phyloP scores from a whole-genome alignment of 2,888 invertebrate genomes.

The Hecatera dysodea region DNA sequence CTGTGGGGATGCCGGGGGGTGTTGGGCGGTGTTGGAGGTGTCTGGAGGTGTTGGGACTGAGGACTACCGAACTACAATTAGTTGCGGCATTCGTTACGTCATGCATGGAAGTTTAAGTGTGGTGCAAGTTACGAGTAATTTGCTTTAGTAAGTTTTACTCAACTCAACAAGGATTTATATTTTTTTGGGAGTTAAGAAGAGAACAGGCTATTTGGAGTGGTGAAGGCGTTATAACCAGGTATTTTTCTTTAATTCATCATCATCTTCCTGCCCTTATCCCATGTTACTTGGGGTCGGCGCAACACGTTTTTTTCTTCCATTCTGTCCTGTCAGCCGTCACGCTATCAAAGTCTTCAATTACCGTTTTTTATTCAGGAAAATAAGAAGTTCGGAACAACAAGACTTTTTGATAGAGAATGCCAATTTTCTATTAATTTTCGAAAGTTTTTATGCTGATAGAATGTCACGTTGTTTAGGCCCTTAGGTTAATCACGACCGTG shows the following conservation, averaged over 20 bases:
- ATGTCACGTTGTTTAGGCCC: too few species aligned
- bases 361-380: too few species aligned
- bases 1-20: constrained; percentile 39
- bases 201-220: background rate
- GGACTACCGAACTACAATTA: constrained; percentile 65
- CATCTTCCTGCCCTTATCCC: too few species aligned
- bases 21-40: constrained; percentile 38
- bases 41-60: constrained; percentile 54
- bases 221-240: too few species aligned
- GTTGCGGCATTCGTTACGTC: constrained; percentile 67
- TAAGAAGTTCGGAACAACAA: background rate
- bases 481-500: too few species aligned
- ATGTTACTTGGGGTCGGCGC: too few species aligned
- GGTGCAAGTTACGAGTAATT: constrained; percentile 28
- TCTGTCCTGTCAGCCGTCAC: too few species aligned
- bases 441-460: too few species aligned
- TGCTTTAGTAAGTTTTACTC: background rate
- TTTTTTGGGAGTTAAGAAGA: background rate
- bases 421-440: too few species aligned
- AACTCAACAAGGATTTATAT: background rate
- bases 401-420: background rate
- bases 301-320: too few species aligned
- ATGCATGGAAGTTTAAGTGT: constrained; percentile 50
- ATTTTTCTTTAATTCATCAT: too few species aligned
- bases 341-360: background rate